Conservation (phyloP, 2,797 vertebrate species). For the Syndactyla subalaris region DNA sequence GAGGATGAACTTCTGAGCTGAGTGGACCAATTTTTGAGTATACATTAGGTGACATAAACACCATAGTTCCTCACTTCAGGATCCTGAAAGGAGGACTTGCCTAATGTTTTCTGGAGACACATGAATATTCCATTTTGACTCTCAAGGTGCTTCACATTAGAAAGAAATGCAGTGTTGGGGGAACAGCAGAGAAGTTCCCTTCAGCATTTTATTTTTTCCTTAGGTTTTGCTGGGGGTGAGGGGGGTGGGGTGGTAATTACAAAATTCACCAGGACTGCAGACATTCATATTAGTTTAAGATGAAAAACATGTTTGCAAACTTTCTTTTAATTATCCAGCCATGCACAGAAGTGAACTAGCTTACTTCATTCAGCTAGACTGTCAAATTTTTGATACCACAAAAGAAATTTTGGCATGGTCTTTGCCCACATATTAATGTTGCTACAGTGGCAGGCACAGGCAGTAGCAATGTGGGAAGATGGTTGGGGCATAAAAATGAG, state of each 20-base stretch:
- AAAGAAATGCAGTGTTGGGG: background rate
- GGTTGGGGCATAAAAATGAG: background rate
- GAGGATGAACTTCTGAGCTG: background rate
- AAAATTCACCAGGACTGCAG: background rate
- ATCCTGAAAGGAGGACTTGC: background rate
- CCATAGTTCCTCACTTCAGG: background rate
- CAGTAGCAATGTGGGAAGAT: background rate
- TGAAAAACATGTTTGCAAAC: background rate
- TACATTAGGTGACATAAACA: background rate
- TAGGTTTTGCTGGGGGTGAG: background rate
- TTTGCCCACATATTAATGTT: background rate
- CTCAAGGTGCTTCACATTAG: background rate
- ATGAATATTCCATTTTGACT: background rate
- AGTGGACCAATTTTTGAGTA: background rate
- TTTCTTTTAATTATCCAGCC: background rate
- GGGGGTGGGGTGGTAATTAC: background rate
- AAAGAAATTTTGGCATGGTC: background rate
- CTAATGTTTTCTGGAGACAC: background rate
- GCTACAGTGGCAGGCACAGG: background rate
- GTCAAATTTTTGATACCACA: background rate
- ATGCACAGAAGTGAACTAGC: rapidly evolving
- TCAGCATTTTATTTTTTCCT: background rate
- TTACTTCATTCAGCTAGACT: background rate
- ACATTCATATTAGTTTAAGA: background rate
- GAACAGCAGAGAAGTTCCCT: background rate